Evolutionary conservation across 2,888 invertebrate species (phyloP).

Genomic region (Seladonia tumulorum): DNA sequence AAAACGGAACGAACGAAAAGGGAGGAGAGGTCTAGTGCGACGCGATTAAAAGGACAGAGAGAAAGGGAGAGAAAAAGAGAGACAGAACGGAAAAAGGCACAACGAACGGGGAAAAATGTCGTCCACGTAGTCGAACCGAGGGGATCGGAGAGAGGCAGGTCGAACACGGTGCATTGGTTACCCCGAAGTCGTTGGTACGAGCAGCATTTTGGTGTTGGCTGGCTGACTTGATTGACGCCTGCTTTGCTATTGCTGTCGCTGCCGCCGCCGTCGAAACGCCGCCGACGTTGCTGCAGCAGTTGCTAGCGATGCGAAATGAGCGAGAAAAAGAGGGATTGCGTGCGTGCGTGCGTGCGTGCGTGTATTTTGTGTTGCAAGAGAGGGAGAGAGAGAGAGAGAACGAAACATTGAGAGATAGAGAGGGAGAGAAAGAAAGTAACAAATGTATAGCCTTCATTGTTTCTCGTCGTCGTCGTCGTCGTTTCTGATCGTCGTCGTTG

Average conservation of each 20-base stretch:
- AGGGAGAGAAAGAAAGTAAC: conserved; percentile 39
- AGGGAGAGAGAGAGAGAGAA: conserved; percentile 31
- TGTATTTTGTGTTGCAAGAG: conserved; percentile 30
- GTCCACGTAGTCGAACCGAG: conserved; percentile 57
- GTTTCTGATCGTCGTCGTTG: conserved; percentile 53
- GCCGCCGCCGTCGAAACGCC: conserved; percentile 67
- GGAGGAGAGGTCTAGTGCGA: background rate
- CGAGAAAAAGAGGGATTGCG: conserved; percentile 34
- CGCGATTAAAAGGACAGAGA: conserved; percentile 21
- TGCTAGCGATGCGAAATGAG: conserved; percentile 64
- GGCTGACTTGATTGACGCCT: conserved; percentile 77
- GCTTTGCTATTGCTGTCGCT: conserved; percentile 77
- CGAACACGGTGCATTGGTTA: conserved; percentile 65
- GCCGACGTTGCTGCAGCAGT: conserved; percentile 70
- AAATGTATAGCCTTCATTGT: conserved; percentile 62
- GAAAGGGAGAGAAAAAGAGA: no score
- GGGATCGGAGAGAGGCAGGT: conserved; percentile 53
- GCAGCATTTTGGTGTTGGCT: conserved; percentile 71
- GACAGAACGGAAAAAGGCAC: background rate
- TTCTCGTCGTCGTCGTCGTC: conserved; percentile 33
- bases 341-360: background rate
- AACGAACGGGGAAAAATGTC: conserved; percentile 63
- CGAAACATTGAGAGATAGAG: conserved; percentile 26
- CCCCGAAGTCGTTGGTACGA: conserved; percentile 68
- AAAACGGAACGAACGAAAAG: background rate